A percentile compares a stretch with the other conserved stretches of the same genome.
These are phyloP conservation scores for Betta splendens DNA, from an alignment of 2,797 vertebrate genomes.

Conservation along the genomic window DNA sequence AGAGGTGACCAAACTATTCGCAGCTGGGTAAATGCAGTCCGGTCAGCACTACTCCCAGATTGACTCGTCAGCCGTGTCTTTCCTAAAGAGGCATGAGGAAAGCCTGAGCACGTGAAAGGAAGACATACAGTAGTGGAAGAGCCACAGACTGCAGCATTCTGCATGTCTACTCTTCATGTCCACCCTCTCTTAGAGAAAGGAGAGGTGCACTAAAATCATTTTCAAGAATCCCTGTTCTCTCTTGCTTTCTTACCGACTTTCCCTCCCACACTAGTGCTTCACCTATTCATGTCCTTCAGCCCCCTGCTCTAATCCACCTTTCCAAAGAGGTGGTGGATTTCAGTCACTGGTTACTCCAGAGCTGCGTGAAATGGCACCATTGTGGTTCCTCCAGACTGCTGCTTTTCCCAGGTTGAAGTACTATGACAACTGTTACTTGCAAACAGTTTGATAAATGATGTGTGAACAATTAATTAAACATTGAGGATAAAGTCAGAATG, in stretches of 20 bases:
- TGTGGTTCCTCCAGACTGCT: not conserved
- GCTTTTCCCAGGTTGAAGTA: not conserved
- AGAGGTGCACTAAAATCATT: constrained; percentile 31
- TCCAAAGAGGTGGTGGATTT: too few relatives aligned
- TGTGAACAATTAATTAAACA: too few relatives aligned
- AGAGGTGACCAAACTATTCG: constrained; percentile 61
- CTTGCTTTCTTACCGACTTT: constrained; percentile 14
- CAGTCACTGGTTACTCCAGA: constrained; percentile 24
- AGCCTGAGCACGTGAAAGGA: constrained; percentile 45
- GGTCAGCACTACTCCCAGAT: constrained; percentile 64
- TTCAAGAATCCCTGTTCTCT: constrained; percentile 20
- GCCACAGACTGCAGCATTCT: constrained; percentile 37
- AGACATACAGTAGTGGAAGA: constrained; percentile 35
- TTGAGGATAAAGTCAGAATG: too few relatives aligned
- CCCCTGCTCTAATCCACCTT: constrained; percentile 32
- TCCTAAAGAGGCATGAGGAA: constrained; percentile 43
- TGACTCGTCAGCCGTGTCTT: constrained; percentile 66
- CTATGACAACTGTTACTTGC: not conserved
- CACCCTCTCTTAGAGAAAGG: constrained; percentile 24
- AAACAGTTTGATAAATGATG: not conserved
- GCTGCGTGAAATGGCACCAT: constrained; percentile 16
- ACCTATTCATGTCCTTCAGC: constrained; percentile 13
- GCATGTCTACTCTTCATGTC: constrained; percentile 28
- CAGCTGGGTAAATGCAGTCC: constrained; percentile 67
- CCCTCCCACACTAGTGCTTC: constrained; percentile 3